Base-by-base conservation (phyloP, 2,113 vertebrate species). In the Collichthys lucidus region DNA sequence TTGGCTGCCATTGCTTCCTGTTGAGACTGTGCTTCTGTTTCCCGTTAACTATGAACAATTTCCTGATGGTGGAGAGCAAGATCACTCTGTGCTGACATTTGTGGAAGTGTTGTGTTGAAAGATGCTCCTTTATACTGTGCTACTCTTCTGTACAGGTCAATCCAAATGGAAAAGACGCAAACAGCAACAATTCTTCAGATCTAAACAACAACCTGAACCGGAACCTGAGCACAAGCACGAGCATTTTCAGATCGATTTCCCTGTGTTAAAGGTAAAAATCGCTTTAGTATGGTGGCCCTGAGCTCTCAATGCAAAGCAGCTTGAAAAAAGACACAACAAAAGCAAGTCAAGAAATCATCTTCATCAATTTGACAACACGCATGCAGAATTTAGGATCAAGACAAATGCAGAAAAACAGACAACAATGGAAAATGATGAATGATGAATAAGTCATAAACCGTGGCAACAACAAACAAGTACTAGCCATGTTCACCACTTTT, bases 1-100 rank as follows among this genome's bases (percentile, higher is more conserved):
- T 77, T 79, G 50, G 75, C 68, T 68, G 64, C 77, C 77, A 65
- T 79, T 60, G 47, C 84, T 90, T 92, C 88, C 91, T 87, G 87
- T 86, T 84, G 22, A 83, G 74, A 77, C 86, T 80, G 52, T 47
- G 46, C 11, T 80, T 55, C 57, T n/a, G 72, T 80, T 90, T 92
- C 87, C 88, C 91, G 77, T 69, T 66, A 82, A 71, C 74, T 76
- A 66, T 82, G 52, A 84, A 89, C 66, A 46, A 63, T 80, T 86
- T 91, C 89, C 83, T 74, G 46, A 26, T 82, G 86, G 71, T 70
- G 84, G 66, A 81, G 46, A 50, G 1, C 1, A 5, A 4, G 0
- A 29, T 57, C 20, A 24, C 60, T 29, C 46, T 70, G 73, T 29
- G 24, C 50, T 60, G 67, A 59, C 62, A 42, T 57, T 22, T 42